A percentile compares a stretch with the other conserved stretches of the same genome.
Conservation (phyloP, 2,113 vertebrate species). For the Hippocampus zosterae region DNA sequence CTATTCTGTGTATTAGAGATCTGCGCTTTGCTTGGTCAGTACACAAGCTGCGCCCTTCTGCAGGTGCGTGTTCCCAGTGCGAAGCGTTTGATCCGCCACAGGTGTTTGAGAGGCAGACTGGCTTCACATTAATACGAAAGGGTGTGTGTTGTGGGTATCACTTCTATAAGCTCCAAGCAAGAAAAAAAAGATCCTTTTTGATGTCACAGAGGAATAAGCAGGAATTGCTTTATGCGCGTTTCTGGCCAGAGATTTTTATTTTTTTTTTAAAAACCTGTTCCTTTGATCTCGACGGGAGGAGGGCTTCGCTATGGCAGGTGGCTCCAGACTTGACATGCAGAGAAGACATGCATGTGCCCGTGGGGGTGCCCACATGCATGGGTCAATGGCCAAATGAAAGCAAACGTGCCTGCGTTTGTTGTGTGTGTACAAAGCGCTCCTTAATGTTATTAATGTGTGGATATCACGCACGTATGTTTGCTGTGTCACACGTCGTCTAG, state of each 20-base stretch:
- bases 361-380: background rate
- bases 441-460: background rate
- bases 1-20: constrained; percentile 25
- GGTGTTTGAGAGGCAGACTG: constrained; percentile 36
- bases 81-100: constrained; percentile 55
- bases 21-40: constrained; percentile 49
- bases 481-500: background rate
- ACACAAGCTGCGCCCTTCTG: constrained; percentile 29
- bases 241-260: constrained; percentile 43
- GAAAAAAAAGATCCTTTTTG: constrained; percentile 41
- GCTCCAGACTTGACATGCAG: constrained; percentile 35
- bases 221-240: constrained; percentile 22
- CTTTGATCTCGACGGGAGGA: constrained; percentile 58
- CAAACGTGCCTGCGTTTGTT: constrained; percentile 20
- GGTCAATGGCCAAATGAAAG: constrained; percentile 13
- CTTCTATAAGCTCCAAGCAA: constrained; percentile 7
- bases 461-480: constrained; percentile 2
- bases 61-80: constrained; percentile 53
- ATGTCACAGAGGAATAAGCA: constrained; percentile 47
- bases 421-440: background rate
- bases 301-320: constrained; percentile 20
- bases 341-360: constrained; percentile 21
- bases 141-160: constrained; percentile 12
- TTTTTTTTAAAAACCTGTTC: constrained; percentile 13
- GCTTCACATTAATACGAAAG: background rate